phyloP scores from a whole-genome alignment of 2,797 vertebrate species.

The Sebastes matsubarae region DNA sequence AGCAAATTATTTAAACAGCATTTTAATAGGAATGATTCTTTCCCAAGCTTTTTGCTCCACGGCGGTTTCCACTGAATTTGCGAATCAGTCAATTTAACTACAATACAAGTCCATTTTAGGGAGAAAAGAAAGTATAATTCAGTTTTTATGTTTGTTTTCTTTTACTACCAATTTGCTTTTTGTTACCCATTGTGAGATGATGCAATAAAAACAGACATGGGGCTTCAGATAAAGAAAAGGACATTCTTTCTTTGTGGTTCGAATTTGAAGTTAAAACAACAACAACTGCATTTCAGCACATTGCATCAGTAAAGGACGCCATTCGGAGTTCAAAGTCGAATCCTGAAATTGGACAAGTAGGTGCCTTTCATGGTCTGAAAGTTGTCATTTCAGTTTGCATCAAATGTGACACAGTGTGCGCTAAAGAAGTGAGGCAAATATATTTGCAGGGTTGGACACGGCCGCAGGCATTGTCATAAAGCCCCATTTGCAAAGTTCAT shows the following conservation, averaged over 20 bases:
- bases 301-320: constrained; percentile 76
- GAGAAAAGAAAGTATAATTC: background rate
- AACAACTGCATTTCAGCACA: constrained; percentile 70
- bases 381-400: constrained; percentile 65
- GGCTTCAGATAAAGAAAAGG: background rate
- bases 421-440: constrained; percentile 20
- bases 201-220: constrained; percentile 49
- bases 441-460: constrained; percentile 28
- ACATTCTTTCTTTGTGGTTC: constrained; percentile 31
- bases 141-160: background rate
- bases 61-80: no score
- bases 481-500: constrained; percentile 30
- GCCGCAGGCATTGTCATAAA: constrained; percentile 21
- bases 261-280: constrained; percentile 63
- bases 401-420: constrained; percentile 47
- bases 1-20: no score
- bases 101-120: background rate
- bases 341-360: constrained; percentile 62
- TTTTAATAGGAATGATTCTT: no score
- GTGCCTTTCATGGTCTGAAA: constrained; percentile 61
- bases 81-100: background rate
- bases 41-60: no score
- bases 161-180: background rate
- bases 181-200: constrained; percentile 35
- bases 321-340: constrained; percentile 65